phyloP scores from a whole-genome alignment of 2,888 invertebrate genomes.

The Thumatha senex region DNA sequence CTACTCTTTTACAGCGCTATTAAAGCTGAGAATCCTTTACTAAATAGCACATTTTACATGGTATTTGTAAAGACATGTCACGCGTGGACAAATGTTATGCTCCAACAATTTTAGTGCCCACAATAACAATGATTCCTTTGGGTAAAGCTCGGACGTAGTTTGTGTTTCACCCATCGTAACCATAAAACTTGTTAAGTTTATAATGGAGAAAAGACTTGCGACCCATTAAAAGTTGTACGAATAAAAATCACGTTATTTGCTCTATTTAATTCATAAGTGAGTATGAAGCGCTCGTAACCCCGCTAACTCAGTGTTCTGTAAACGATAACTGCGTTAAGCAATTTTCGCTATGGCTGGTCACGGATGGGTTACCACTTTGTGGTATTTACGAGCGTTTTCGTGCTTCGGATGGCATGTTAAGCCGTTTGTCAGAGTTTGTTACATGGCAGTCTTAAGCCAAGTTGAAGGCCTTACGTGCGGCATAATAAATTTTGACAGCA shows the following conservation, averaged over 20 bases:
- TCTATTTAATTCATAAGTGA: too few relatives aligned
- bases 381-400: too few relatives aligned
- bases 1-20: not conserved
- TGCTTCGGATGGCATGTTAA: too few relatives aligned
- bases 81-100: conserved; percentile 55
- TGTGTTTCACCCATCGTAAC: conserved; percentile 15
- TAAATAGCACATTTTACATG: conserved; percentile 22
- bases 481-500: too few relatives aligned
- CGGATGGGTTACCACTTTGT: too few relatives aligned
- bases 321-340: too few relatives aligned
- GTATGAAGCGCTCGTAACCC: too few relatives aligned
- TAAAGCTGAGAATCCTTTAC: conserved; percentile 13
- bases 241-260: not conserved
- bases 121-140: conserved; percentile 57
- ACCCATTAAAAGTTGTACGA: not conserved
- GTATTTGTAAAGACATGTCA: conserved; percentile 45
- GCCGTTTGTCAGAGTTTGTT: too few relatives aligned
- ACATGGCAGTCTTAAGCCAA: too few relatives aligned
- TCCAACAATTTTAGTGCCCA: conserved; percentile 61
- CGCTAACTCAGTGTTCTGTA: too few relatives aligned
- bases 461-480: too few relatives aligned
- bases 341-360: too few relatives aligned
- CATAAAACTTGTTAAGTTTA: conserved; percentile 19
- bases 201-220: not conserved
- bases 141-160: conserved; percentile 28